Conservation (phyloP, 2,113 vertebrate genomes). For the Chloroceryle aenea region DNA sequence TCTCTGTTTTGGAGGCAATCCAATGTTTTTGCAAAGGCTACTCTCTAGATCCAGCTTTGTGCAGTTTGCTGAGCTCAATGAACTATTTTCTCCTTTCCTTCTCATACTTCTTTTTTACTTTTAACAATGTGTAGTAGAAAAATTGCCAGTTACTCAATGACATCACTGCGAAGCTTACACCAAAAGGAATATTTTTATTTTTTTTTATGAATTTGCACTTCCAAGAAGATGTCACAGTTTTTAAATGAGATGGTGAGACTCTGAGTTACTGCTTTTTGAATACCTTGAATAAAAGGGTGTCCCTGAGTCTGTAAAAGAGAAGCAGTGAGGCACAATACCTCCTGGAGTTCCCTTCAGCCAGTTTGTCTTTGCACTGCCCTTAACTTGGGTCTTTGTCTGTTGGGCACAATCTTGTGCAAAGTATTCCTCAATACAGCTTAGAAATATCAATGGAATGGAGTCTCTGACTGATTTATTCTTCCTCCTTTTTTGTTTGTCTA, state of each 20-base stretch:
- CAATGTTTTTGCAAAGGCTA: conserved; percentile 59
- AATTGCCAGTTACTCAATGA: conserved; percentile 67
- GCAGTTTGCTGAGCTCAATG: conserved; percentile 36
- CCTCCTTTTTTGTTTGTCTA: background rate
- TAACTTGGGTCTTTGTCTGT: conserved; percentile 26
- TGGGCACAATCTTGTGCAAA: conserved; percentile 1
- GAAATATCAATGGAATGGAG: conserved; percentile 26
- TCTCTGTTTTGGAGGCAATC: conserved; percentile 46
- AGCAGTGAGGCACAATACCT: conserved; percentile 39
- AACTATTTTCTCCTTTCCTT: background rate
- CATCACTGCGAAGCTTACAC: conserved; percentile 63
- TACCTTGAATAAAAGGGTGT: conserved; percentile 44
- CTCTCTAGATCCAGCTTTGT: conserved; percentile 40
- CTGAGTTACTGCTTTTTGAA: conserved; percentile 62
- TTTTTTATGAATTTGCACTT: conserved; percentile 48
- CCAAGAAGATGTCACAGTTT: conserved; percentile 65
- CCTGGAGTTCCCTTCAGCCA: conserved; percentile 27
- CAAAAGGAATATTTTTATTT: conserved; percentile 35
- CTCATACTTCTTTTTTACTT: conserved; percentile 31
- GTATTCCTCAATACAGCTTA: conserved; percentile 6
- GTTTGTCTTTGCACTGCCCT: conserved; percentile 31
- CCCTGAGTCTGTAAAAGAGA: conserved; percentile 47
- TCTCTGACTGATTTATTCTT: conserved; percentile 8
- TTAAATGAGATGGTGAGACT: conserved; percentile 36
- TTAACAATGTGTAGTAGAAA: conserved; percentile 63